phyloP scores from a whole-genome alignment of 1,140 invertebrate species.

The Drosophila pseudoananassae region DNA sequence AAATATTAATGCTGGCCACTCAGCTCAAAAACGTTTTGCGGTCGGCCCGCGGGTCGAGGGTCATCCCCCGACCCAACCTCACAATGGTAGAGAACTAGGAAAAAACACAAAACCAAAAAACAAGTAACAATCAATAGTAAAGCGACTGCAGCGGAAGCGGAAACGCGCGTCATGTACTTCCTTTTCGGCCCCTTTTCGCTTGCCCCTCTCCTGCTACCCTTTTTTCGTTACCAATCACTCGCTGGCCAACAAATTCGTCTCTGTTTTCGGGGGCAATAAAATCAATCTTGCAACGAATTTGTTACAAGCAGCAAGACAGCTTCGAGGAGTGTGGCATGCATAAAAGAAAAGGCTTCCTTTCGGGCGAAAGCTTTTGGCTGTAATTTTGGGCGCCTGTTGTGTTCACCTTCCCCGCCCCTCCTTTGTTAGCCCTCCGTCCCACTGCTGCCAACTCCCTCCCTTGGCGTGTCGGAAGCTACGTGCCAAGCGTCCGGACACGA shows the following conservation, averaged over 20 bases:
- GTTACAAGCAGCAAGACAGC: constrained; percentile 51
- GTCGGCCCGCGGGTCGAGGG: constrained; percentile 1
- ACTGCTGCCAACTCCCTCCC: not conserved
- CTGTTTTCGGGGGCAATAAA: constrained; percentile 54
- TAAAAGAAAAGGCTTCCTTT: constrained; percentile 54
- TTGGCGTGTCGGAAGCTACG: constrained; percentile 76
- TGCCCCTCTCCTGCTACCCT: not conserved
- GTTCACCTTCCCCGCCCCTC: constrained; percentile 18
- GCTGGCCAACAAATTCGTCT: constrained; percentile 44
- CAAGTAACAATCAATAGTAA: constrained; percentile 44
- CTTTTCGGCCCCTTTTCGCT: constrained; percentile 28
- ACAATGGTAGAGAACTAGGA: not conserved
- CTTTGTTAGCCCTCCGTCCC: not conserved
- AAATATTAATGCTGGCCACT: constrained; percentile 70
- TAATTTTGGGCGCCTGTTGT: constrained; percentile 45
- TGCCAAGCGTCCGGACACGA: constrained; percentile 74
- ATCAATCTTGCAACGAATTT: constrained; percentile 79
- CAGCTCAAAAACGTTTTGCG: constrained; percentile 66
- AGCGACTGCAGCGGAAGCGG: constrained; percentile 70
- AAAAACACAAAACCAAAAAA: constrained; percentile 20
- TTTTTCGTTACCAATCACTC: constrained; percentile 29
- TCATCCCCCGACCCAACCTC: constrained; percentile 1
- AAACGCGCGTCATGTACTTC: constrained; percentile 80
- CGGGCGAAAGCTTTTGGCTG: constrained; percentile 59
- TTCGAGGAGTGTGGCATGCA: constrained; percentile 50